Base-by-base conservation (phyloP, 2,888 invertebrate species). In the Bedellia somnulentella region DNA sequence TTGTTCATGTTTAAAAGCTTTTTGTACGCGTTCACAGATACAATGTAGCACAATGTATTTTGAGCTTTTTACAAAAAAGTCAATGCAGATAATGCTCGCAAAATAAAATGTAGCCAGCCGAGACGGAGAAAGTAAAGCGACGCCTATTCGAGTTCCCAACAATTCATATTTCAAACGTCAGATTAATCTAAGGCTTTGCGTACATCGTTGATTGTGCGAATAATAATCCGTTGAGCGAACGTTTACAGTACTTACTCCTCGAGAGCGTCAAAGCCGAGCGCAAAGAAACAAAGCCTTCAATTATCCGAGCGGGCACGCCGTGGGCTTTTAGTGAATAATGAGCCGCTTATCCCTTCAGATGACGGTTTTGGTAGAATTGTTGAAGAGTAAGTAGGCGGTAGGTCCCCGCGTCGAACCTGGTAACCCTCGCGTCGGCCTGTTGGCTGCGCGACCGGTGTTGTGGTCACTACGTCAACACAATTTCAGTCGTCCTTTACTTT, bases 321-420 rank as follows among this genome's bases (percentile, higher is more conserved):
- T 70, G 66, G 62, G 70, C 68, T 68, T 71, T 73, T 70, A 70
- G 68, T 70, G 67, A 70, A 68, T 73, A 71, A 75, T 71, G 70
- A 70, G 67, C 60, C 60, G 68, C 64, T 71, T 71, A 70, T 63
- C 61, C 63, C 55, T 44, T 48, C 46, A 55, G 56, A 60, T 62
- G 67, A 63, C 57, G 63, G 60, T 54, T 62, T 57, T 62, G 58
- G 60, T 66, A 51, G 57, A 60, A 70, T 56, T 60, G 64, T 62
- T 58, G 53, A 56, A 49, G 60, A 64, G 62, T 60, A 54, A 57
- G 57, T 50, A 46, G 30, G 52, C 46, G 45, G 17, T 16, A 10
- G 16, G 24, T 15, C 23, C 15, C 21, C 31, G n/a, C n/a, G n/a
- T n/a, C n/a, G n/a, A n/a, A n/a, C n/a, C n/a, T n/a, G n/a, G n/a